These are phyloP conservation scores for Pangasianodon hypophthalmus DNA, from an alignment of 2,113 vertebrate genomes.

Conservation along the genomic window DNA sequence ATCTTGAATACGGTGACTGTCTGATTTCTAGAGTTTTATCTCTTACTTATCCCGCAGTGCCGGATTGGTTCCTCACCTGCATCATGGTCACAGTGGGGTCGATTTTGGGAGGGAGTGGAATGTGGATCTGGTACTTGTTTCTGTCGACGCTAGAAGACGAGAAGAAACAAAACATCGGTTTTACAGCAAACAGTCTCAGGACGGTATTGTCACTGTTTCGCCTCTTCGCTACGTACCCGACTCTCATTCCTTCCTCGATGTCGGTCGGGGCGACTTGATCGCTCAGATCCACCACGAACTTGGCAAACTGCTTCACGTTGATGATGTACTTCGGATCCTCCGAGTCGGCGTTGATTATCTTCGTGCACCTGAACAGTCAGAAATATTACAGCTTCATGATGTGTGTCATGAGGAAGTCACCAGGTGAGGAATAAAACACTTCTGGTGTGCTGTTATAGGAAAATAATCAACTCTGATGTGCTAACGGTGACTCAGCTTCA, in stretches of 20 bases:
- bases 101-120: conserved; percentile 97
- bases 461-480: not conserved
- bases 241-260: conserved; percentile 99
- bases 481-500: too few relatives aligned
- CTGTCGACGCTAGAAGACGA: conserved; percentile 82
- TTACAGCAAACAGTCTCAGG: not conserved
- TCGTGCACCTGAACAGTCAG: conserved; percentile 84
- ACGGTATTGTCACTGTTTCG: not conserved
- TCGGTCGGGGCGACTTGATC: conserved; percentile 98
- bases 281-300: conserved; percentile 98
- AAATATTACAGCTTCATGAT: not conserved
- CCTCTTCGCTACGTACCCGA: conserved; percentile 81
- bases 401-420: not conserved
- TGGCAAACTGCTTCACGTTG: conserved; percentile 98
- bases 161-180: not conserved
- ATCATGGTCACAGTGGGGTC: conserved; percentile 99
- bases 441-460: too few relatives aligned
- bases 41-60: not conserved
- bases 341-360: conserved; percentile 98
- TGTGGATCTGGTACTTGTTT: conserved; percentile 99
- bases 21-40: too few relatives aligned
- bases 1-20: too few relatives aligned
- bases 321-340: conserved; percentile 99
- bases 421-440: too few relatives aligned
- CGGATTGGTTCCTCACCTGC: conserved; percentile 79